Evolutionary conservation across 2,888 invertebrate species (phyloP).

Genomic region (Pristionchus maxplancki): DNA sequence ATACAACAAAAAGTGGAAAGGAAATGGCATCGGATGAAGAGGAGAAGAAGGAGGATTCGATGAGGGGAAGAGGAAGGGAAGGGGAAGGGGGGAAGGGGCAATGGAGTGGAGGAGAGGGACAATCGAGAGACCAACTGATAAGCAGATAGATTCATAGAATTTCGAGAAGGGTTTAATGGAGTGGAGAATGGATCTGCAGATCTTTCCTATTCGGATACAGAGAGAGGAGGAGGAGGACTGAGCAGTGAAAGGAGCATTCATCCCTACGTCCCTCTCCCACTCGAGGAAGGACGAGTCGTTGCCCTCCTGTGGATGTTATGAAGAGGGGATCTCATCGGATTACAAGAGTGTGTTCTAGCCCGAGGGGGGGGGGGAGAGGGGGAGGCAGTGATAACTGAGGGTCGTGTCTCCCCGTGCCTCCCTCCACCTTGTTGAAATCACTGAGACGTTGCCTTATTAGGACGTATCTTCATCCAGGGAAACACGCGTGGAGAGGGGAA

Average conservation of each 20-base stretch:
- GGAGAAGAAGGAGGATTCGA: constrained; percentile 9
- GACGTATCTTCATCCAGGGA: not conserved
- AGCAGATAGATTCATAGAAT: not conserved
- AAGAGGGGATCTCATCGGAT: not conserved
- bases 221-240: too few relatives aligned
- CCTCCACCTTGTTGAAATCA: not conserved
- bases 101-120: not conserved
- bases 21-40: constrained; percentile 7
- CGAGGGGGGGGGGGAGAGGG: not conserved
- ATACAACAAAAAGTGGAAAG: constrained; percentile 43
- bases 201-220: not conserved
- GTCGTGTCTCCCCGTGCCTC: constrained; percentile 9
- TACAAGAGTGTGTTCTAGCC: constrained; percentile 2
- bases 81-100: not conserved
- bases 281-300: not conserved
- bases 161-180: constrained; percentile 14
- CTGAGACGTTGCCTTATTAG: constrained; percentile 33
- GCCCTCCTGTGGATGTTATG: not conserved
- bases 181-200: not conserved
- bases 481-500: not conserved
- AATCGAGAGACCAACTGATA: constrained; percentile 1
- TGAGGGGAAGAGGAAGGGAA: not conserved
- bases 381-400: not conserved
- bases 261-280: not conserved
- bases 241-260: too few relatives aligned